Base-by-base conservation (phyloP, 1,140 invertebrate species). In the Drosophila jambulina region DNA sequence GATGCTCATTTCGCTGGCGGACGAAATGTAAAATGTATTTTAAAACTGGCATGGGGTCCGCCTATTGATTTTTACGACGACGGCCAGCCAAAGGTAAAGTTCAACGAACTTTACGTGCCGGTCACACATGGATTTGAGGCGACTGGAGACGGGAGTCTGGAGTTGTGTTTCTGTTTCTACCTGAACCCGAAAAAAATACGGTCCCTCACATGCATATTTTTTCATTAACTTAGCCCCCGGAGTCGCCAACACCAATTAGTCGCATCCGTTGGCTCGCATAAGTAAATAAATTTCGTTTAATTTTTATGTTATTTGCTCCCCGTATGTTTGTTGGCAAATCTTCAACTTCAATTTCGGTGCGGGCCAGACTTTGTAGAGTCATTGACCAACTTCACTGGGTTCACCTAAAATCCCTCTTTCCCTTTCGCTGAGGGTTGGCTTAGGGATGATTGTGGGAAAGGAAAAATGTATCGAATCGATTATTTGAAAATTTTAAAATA, bases 61-160 rank as follows among this genome's bases (percentile, higher is more conserved):
- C 80, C 84, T 87, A 87, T 87, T 87, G 83, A 87, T 87, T 88
- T 87, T 87, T 86, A 86, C 72, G 85, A 86, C 68, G 85, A 86
- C 72, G 80, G 74, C 40, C 75, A 68, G 72, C 46, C 68, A 81
- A 85, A 85, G 77, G 82, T 69, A 87, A 87, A 79, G 85, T 88
- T 88, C 86, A 70, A 68, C 75, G 81, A 88, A 85, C 85, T 48
- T 36, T 23, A 53, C 13, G 27, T 51, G 43, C n/a, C 45, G 17
- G 43, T 54, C 53, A 71, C 65, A 70, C 36, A 58, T 58, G 65
- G 10, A 23, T 13, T 62, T 19, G 15, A 63, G 15, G 23, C n/a
- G n/a, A n/a, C n/a, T n/a, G 9, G 49, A 51, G 27, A 13, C 48
- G 2, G 53, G 36, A 43, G 36, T 45, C 62, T 56, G 36, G 8